Conservation (phyloP, 2,113 vertebrate species). For the Hippolais icterina region DNA sequence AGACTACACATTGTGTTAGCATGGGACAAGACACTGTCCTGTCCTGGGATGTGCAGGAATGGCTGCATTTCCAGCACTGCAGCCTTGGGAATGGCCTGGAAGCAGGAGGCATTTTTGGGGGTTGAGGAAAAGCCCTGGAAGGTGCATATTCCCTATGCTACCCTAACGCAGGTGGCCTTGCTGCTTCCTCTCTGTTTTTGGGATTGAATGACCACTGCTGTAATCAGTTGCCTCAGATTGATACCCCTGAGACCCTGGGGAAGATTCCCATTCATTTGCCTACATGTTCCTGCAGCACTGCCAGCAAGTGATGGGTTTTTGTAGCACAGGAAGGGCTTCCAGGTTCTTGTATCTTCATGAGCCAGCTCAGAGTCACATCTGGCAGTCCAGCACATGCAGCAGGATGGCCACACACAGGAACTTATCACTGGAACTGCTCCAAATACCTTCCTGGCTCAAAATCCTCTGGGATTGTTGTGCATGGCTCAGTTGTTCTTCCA, state of each 20-base stretch:
- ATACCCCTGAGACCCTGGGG: background rate
- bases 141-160: background rate
- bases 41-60: background rate
- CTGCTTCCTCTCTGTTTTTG: background rate
- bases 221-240: background rate
- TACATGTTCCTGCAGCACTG: rapidly evolving
- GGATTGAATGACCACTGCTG: background rate
- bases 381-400: background rate
- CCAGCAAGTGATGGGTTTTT: background rate
- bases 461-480: background rate
- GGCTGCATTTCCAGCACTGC: background rate
- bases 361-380: rapidly evolving
- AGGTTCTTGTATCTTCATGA: background rate
- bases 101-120: background rate
- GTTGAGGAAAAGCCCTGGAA: background rate
- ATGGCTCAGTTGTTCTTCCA: background rate
- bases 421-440: rapidly evolving
- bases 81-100: background rate
- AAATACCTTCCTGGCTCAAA: background rate
- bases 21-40: background rate
- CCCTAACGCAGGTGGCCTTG: background rate
- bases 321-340: background rate
- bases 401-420: background rate
- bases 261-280: background rate
- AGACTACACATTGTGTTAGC: rapidly evolving